A percentile compares a stretch with the other conserved stretches of the same genome.
phyloP scores from a whole-genome alignment of 2,888 invertebrate species.

The Sussaba pulchella region DNA sequence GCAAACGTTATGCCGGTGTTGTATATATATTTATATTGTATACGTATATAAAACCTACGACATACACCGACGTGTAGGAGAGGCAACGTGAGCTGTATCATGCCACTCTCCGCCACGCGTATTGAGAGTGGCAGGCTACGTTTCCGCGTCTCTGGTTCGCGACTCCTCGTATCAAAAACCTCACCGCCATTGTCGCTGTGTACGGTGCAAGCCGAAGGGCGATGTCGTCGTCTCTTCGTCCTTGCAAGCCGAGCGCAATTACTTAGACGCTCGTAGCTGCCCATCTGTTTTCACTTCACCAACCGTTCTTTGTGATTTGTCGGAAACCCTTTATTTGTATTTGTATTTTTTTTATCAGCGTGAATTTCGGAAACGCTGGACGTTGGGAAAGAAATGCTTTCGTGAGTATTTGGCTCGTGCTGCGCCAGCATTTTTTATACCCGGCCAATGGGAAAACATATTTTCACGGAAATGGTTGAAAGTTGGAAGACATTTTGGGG shows the following conservation, averaged over 20 bases:
- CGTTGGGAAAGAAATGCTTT: not conserved
- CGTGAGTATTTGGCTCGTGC: not conserved
- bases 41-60: not conserved
- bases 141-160: slow-evolving; percentile 61
- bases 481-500: not conserved
- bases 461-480: not conserved
- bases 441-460: not conserved
- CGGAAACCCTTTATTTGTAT: slow-evolving; percentile 25
- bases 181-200: slow-evolving; percentile 44
- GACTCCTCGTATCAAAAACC: slow-evolving; percentile 34
- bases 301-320: slow-evolving; percentile 53
- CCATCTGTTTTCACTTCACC: slow-evolving; percentile 53
- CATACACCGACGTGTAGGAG: slow-evolving; percentile 39
- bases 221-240: slow-evolving; percentile 54
- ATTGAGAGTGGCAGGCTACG: slow-evolving; percentile 67
- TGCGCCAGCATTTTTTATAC: not conserved
- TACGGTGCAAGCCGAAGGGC: slow-evolving; percentile 53
- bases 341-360: not conserved
- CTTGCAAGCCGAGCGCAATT: slow-evolving; percentile 69
- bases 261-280: slow-evolving; percentile 70
- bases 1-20: not conserved
- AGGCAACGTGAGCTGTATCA: slow-evolving; percentile 35
- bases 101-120: slow-evolving; percentile 48
- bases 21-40: too few relatives aligned
- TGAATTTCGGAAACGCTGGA: slow-evolving; percentile 42